Conservation (phyloP, 2,797 vertebrate species). For the Mycteria americana region DNA sequence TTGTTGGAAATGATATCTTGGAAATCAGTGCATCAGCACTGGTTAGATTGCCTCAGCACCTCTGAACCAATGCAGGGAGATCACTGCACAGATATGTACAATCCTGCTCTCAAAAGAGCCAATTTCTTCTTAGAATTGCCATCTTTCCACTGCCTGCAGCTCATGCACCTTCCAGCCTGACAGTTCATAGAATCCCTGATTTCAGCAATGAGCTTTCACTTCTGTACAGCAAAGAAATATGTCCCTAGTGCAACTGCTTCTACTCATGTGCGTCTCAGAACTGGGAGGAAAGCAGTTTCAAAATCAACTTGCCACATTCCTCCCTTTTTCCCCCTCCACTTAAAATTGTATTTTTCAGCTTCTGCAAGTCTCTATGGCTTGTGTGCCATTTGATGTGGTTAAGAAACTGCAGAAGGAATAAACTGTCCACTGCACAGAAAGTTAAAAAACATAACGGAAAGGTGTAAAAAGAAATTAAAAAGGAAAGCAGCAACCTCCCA, state of each 20-base stretch:
- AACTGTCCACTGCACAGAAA: constrained; percentile 74
- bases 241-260: constrained; percentile 78
- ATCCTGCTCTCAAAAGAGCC: constrained; percentile 70
- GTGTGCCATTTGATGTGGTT: constrained; percentile 14
- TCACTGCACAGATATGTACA: constrained; percentile 66
- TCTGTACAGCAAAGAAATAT: constrained; percentile 72
- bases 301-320: constrained; percentile 31
- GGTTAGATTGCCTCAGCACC: constrained; percentile 67
- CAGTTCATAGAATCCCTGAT: constrained; percentile 79
- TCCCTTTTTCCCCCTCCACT: not conserved
- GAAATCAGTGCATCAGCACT: constrained; percentile 66
- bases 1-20: constrained; percentile 56
- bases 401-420: constrained; percentile 73
- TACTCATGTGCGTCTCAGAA: constrained; percentile 73
- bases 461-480: constrained; percentile 74
- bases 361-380: constrained; percentile 62
- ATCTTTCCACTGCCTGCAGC: constrained; percentile 68
- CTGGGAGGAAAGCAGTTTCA: constrained; percentile 59
- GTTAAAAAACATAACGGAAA: constrained; percentile 67
- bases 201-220: constrained; percentile 74
- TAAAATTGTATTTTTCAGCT: constrained; percentile 54
- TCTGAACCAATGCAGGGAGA: constrained; percentile 67
- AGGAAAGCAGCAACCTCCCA: constrained; percentile 78
- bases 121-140: constrained; percentile 73
- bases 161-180: constrained; percentile 67